phyloP scores from a whole-genome alignment of 2,113 vertebrate genomes.

The Lampris incognitus region DNA sequence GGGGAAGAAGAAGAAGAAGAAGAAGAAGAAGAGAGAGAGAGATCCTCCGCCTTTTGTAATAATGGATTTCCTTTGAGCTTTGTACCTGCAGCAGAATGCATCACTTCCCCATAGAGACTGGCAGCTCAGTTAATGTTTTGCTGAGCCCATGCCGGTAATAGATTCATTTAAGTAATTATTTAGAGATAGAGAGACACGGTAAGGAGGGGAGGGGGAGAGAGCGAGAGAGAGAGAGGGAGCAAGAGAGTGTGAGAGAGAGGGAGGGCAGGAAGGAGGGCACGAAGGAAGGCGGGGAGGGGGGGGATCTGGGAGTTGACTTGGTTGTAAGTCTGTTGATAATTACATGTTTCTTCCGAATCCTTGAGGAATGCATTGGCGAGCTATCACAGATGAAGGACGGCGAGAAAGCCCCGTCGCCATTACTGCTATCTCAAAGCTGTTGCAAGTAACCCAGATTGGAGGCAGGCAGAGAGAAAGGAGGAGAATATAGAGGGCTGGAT shows the following conservation, averaged over 20 bases:
- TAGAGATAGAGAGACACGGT: slow-evolving; percentile 30
- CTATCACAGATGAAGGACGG: neutral
- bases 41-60: neutral
- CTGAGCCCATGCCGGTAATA: slow-evolving; percentile 44
- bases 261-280: slow-evolving; percentile 22
- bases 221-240: neutral
- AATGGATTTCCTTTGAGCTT: neutral
- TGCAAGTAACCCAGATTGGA: neutral
- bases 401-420: neutral
- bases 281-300: slow-evolving; percentile 31
- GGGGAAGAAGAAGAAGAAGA: no score
- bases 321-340: slow-evolving; percentile 39
- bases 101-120: slow-evolving; percentile 46
- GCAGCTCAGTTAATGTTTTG: slow-evolving; percentile 56
- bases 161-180: slow-evolving; percentile 72
- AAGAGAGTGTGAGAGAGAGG: slow-evolving; percentile 16
- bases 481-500: neutral
- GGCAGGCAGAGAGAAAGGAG: neutral
- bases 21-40: neutral
- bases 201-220: neutral
- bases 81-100: slow-evolving; percentile 50
- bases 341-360: slow-evolving; percentile 39
- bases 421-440: neutral
- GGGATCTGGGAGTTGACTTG: slow-evolving; percentile 6
- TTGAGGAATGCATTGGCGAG: slow-evolving; percentile 24